phyloP scores from a whole-genome alignment of 1,140 invertebrate species.

The Drosophila persimilis region DNA sequence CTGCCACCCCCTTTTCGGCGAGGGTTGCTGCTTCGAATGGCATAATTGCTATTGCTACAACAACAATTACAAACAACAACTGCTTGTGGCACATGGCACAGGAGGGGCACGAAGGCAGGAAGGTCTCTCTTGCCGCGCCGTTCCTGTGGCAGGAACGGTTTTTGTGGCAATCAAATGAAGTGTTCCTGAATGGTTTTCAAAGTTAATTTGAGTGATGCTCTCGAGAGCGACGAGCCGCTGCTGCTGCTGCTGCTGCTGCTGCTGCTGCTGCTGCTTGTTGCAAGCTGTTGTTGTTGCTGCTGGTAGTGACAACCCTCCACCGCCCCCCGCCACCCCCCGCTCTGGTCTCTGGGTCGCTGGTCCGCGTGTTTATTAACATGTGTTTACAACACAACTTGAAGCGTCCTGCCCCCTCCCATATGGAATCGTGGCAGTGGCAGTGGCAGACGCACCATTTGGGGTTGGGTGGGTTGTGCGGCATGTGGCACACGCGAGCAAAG shows the following conservation, averaged over 20 bases:
- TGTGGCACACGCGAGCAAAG: too few relatives aligned
- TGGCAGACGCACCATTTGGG: constrained; percentile 23
- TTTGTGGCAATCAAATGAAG: constrained; percentile 81
- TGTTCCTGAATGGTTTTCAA: constrained; percentile 83
- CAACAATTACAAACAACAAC: constrained; percentile 74
- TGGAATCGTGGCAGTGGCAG: not conserved
- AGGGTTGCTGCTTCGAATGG: constrained; percentile 61
- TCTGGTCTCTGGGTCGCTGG: constrained; percentile 2
- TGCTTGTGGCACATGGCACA: not conserved
- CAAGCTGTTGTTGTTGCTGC: constrained; percentile 32
- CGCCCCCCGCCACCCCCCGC: not conserved
- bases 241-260: constrained; percentile 47
- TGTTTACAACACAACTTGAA: constrained; percentile 81
- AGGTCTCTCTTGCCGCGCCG: too few relatives aligned
- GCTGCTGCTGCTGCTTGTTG: constrained; percentile 63
- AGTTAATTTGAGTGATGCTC: constrained; percentile 83
- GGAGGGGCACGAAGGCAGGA: too few relatives aligned
- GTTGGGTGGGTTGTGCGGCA: constrained; percentile 13
- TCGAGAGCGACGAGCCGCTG: constrained; percentile 9
- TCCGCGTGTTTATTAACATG: constrained; percentile 79
- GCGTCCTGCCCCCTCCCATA: constrained; percentile 53
- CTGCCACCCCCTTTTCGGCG: too few relatives aligned
- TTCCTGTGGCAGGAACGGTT: constrained; percentile 24
- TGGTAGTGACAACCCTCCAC: constrained; percentile 71
- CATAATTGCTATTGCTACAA: constrained; percentile 82